A percentile compares a stretch with the other conserved stretches of the same genome.
Conservation (phyloP, 2,888 invertebrate species). For the Meghimatium bilineatum region DNA sequence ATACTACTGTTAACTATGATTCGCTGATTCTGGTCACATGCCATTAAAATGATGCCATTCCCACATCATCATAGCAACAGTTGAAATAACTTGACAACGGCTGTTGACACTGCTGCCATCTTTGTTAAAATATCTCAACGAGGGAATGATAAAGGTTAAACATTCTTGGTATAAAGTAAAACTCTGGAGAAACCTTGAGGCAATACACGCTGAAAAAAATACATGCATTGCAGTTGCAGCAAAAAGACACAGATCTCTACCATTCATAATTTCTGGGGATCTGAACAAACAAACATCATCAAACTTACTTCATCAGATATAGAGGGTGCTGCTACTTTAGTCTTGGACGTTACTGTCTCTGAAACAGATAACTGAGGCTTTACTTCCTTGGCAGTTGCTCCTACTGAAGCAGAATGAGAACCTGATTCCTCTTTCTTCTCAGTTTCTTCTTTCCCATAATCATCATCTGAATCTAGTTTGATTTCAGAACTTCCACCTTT, state of each 20-base stretch:
- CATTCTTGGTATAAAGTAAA: no score
- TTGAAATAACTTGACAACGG: no score
- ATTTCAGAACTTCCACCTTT: conserved; percentile 64
- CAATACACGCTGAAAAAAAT: no score
- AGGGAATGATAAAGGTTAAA: no score
- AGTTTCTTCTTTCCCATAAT: conserved; percentile 39
- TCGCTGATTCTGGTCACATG: no score
- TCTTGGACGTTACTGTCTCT: conserved; percentile 56
- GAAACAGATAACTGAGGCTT: conserved; percentile 62
- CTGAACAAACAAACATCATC: not conserved
- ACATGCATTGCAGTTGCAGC: no score
- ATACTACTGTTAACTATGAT: no score
- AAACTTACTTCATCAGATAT: conserved; percentile 41
- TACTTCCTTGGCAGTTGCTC: conserved; percentile 54
- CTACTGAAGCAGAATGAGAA: conserved; percentile 34
- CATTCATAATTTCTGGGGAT: not conserved
- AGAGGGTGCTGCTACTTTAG: conserved; percentile 46
- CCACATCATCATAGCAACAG: no score
- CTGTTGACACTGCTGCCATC: no score
- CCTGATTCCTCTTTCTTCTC: conserved; percentile 26
- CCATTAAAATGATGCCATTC: no score
- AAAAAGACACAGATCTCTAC: not conserved
- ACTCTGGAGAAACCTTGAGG: no score
- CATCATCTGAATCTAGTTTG: conserved; percentile 66
- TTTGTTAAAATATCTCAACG: no score